phyloP scores from a whole-genome alignment of 2,113 vertebrate genomes.

The Ptychochromis oligacanthus region DNA sequence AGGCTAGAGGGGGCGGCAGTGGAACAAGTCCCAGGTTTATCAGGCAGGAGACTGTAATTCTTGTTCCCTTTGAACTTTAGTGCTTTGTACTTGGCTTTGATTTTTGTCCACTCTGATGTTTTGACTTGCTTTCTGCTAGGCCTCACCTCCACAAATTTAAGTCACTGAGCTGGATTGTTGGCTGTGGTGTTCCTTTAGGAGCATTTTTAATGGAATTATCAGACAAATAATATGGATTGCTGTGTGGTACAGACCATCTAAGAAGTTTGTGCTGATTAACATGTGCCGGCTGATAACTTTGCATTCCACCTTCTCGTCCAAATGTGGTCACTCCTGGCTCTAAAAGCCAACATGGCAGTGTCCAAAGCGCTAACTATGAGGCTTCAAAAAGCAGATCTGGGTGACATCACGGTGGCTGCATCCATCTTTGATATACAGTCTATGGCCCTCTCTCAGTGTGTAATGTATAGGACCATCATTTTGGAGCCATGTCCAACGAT shows the following conservation, averaged over 20 bases:
- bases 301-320: neutral
- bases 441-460: too few relatives aligned
- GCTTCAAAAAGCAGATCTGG: too few relatives aligned
- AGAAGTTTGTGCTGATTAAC: neutral
- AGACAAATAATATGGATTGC: too few relatives aligned
- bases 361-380: neutral
- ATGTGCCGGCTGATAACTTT: neutral
- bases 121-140: neutral
- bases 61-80: neutral
- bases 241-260: neutral
- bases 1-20: neutral
- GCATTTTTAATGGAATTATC: too few relatives aligned
- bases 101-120: neutral
- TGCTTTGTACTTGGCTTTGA: neutral
- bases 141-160: neutral
- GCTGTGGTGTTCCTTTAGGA: too few relatives aligned
- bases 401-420: too few relatives aligned
- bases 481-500: too few relatives aligned
- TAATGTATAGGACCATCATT: too few relatives aligned
- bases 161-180: too few relatives aligned
- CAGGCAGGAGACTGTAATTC: neutral
- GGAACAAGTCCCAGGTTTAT: neutral
- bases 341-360: too few relatives aligned
- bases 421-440: too few relatives aligned
- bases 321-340: neutral